Conservation (phyloP, 2,888 invertebrate genomes). For the Drosophila demipolita region DNA sequence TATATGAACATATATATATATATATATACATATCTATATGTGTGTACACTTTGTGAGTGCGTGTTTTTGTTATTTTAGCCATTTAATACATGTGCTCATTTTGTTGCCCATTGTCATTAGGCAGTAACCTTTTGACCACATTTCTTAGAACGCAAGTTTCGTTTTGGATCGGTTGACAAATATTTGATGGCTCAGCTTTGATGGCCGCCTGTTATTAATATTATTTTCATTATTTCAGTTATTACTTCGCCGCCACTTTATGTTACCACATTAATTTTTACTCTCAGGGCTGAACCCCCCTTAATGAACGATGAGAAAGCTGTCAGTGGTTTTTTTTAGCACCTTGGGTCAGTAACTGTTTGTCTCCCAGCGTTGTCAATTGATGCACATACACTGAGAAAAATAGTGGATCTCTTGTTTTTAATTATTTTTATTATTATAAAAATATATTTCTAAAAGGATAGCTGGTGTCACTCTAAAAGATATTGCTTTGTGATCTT, state of each 20-base stretch:
- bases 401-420: neutral
- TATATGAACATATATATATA: constrained; percentile 2
- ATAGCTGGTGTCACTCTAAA: neutral
- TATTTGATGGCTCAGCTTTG: constrained; percentile 45
- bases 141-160: constrained; percentile 60
- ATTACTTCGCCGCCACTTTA: neutral
- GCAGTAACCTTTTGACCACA: constrained; percentile 46
- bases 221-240: constrained; percentile 17
- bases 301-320: constrained; percentile 51
- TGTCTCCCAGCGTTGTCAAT: neutral
- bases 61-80: constrained; percentile 27
- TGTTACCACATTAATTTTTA: neutral
- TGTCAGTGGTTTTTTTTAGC: constrained; percentile 9
- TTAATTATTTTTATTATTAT: neutral
- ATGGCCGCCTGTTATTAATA: constrained; percentile 1
- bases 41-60: neutral
- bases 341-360: constrained; percentile 6
- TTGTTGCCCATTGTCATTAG: constrained; percentile 64
- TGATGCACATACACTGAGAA: neutral
- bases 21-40: neutral
- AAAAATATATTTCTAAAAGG: neutral
- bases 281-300: constrained; percentile 18
- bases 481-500: no score
- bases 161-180: constrained; percentile 40
- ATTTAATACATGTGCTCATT: constrained; percentile 42